A percentile compares a stretch with the other conserved stretches of the same genome.
These are phyloP conservation scores for Istiophorus platypterus DNA, from an alignment of 2,113 vertebrate species.

Conservation along the genomic window DNA sequence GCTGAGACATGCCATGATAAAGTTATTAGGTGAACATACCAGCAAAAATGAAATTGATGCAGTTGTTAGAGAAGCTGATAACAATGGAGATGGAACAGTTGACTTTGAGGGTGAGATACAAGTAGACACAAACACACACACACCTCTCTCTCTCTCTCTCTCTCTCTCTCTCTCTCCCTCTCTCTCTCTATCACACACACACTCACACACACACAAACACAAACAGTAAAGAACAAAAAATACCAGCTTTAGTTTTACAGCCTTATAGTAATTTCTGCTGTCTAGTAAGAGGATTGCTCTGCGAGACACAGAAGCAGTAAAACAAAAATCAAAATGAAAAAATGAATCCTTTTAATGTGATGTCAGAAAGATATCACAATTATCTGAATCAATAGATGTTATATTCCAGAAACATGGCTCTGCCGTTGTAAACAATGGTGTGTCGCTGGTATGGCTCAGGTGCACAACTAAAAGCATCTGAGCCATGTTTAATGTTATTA, in stretches of 20 bases:
- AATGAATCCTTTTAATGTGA: too few relatives aligned
- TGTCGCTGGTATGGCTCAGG: not conserved
- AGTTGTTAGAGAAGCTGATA: conserved; percentile 86
- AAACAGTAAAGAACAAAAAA: not conserved
- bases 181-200: too few relatives aligned
- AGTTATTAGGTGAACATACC: conserved; percentile 86
- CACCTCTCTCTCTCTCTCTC: too few relatives aligned
- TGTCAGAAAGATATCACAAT: too few relatives aligned
- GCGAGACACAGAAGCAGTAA: too few relatives aligned
- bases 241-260: not conserved
- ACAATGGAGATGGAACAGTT: conserved; percentile 90
- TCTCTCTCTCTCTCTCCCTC: too few relatives aligned
- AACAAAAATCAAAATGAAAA: too few relatives aligned
- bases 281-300: not conserved
- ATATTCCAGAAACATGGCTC: too few relatives aligned
- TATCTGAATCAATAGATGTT: too few relatives aligned
- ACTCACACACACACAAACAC: not conserved
- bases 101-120: conserved; percentile 89
- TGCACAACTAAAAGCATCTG: not conserved
- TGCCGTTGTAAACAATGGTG: not conserved
- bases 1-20: conserved; percentile 85
- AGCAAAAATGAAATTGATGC: conserved; percentile 84
- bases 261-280: not conserved
- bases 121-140: not conserved
- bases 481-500: not conserved